Evolutionary conservation across 2,113 vertebrate genomes (phyloP).

Genomic region (Peromyscus leucopus): DNA sequence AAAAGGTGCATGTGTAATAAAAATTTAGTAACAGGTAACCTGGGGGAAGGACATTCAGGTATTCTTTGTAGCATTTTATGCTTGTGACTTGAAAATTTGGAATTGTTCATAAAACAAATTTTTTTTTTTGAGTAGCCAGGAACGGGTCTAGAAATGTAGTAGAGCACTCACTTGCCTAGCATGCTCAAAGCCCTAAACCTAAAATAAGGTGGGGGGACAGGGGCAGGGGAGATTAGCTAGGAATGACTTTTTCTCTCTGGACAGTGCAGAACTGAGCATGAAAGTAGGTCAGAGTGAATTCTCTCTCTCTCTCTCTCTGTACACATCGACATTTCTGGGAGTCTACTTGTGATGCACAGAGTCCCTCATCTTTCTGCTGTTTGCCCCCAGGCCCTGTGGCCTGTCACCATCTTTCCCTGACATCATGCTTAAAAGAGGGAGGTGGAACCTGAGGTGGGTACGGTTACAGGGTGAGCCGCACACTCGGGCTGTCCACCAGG

Average conservation of each 20-base stretch:
- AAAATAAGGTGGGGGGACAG: no score
- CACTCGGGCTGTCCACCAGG: no score
- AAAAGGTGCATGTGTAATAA: background rate
- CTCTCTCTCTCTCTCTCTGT: background rate
- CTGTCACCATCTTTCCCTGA: background rate
- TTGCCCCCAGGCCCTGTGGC: background rate
- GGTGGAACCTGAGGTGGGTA: background rate
- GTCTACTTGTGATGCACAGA: background rate
- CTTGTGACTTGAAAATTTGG: slow-evolving; percentile 41
- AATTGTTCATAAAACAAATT: slow-evolving; percentile 30
- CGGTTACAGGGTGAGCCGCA: background rate
- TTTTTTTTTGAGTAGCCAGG: background rate
- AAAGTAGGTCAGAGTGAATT: slow-evolving; percentile 26
- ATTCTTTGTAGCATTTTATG: slow-evolving; percentile 31
- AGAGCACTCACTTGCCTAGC: background rate
- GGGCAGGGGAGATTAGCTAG: background rate
- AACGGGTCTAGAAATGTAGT: background rate
- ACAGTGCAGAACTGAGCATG: background rate
- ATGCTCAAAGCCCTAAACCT: background rate
- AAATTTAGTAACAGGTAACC: slow-evolving; percentile 14
- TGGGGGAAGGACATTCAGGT: background rate
- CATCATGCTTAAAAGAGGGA: background rate
- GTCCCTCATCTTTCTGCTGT: background rate
- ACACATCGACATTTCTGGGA: background rate
- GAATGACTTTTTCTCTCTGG: background rate